Evolutionary conservation across 1,140 invertebrate genomes (phyloP).

Genomic region (Heliconius melpomene): DNA sequence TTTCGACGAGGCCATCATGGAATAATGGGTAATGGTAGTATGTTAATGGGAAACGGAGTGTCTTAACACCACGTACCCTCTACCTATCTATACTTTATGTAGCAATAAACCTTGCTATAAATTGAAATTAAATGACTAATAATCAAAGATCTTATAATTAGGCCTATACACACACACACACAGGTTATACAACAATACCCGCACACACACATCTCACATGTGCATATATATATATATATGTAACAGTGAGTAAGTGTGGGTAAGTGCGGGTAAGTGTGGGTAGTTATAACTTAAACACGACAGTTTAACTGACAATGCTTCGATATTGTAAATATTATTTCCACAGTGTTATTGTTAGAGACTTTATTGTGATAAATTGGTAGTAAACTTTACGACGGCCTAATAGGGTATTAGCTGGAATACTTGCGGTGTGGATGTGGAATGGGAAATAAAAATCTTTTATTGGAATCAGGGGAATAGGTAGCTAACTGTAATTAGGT

Average conservation of each 20-base stretch:
- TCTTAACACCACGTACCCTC: too few relatives aligned
- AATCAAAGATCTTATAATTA: too few relatives aligned
- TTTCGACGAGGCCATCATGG: too few relatives aligned
- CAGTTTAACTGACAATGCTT: conserved; percentile 12
- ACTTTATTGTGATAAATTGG: conserved; percentile 10
- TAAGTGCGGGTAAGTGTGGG: not conserved
- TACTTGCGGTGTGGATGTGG: not conserved
- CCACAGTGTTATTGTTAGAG: conserved; percentile 1
- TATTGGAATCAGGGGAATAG: not conserved
- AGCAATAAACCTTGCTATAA: too few relatives aligned
- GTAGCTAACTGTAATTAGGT: not conserved
- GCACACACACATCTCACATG: not conserved
- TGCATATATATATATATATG: not conserved
- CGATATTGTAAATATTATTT: conserved; percentile 16
- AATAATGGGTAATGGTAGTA: too few relatives aligned
- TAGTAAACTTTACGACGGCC: conserved; percentile 1
- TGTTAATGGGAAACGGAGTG: too few relatives aligned
- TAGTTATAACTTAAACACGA: not conserved
- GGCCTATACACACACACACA: too few relatives aligned
- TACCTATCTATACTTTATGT: too few relatives aligned
- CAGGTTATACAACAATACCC: not conserved
- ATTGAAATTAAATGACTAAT: too few relatives aligned
- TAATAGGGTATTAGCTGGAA: not conserved
- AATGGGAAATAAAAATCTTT: not conserved
- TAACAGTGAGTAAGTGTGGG: not conserved